Base-by-base conservation (phyloP, 2,888 invertebrate species). In the Drosophila kambysellisi region DNA sequence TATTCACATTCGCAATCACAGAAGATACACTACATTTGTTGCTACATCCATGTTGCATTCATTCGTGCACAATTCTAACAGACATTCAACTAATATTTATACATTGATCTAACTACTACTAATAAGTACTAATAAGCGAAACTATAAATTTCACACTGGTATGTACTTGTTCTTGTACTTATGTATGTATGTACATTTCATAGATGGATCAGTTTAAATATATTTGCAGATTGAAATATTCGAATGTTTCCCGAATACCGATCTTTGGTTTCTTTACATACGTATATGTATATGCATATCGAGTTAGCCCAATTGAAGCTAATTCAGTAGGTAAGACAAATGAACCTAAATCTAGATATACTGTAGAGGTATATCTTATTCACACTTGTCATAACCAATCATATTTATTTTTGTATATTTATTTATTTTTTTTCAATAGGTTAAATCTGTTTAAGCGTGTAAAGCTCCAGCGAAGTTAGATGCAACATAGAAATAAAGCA, bases 151-250 rank as follows among this genome's bases (percentile, higher is more conserved):
- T 51, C 7, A 35, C 32, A 52, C 52, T 57, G 54, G 56, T 68
- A 56, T 51, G 67, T 50, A 12, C 48, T 20, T 56, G 35, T 39
- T 48, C n/a, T 8, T 57, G 51, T 57, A 37, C 66, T 58, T 58
- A 69, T 69, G 68, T 66, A 57, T 57, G 57, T 52, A 66, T 69
- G 66, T 58, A 66, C 62, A 32, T 20, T 54, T 29, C 32, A 33
- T 33, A 64, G 37, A 39, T 54, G 25, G 15, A 12, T 56, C 39
- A 33, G 17, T 11, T 50, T 15, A 29, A 7, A 61, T 39, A n/a
- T 12, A 37, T 50, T 29, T 29, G 29, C 15, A 6, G 11, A 43
- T 20, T 17, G 17, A 17, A 39, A 39, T 17, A 17, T 17, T 39
- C 15, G 4, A 46, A 41, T 39, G 39, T 39, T 39, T 39, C 8